A percentile compares a stretch with the other conserved stretches of the same genome.
These are phyloP conservation scores for Esox masquinongy DNA, from an alignment of 2,797 vertebrate species.

Conservation along the genomic window DNA sequence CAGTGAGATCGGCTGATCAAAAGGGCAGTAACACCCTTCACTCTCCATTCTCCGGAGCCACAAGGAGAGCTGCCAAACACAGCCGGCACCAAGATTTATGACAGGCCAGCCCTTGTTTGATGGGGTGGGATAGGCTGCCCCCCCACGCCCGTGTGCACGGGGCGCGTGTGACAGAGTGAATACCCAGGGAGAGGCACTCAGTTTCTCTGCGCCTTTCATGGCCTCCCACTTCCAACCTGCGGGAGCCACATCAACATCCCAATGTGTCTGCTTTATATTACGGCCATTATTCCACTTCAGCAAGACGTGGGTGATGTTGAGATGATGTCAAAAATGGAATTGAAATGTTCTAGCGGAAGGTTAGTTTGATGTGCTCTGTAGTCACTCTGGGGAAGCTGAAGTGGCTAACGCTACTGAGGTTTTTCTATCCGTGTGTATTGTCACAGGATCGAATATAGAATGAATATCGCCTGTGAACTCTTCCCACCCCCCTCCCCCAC, in stretches of 20 bases:
- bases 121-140: constrained; percentile 3
- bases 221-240: background rate
- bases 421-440: background rate
- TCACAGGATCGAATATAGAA: background rate
- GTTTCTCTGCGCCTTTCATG: background rate
- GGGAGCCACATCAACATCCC: background rate
- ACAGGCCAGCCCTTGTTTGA: background rate
- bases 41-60: constrained; percentile 27
- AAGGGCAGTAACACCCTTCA: constrained; percentile 22
- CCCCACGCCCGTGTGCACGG: background rate
- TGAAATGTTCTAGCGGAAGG: constrained; percentile 4
- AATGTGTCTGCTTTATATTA: constrained; percentile 9
- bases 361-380: background rate
- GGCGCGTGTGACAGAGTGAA: background rate
- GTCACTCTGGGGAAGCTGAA: background rate
- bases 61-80: constrained; percentile 19
- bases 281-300: background rate
- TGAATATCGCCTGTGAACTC: background rate
- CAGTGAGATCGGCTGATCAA: constrained; percentile 14
- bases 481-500: background rate
- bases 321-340: background rate
- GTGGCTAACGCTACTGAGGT: background rate
- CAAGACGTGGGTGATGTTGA: background rate
- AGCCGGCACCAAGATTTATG: constrained; percentile 16
- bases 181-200: background rate